Evolutionary conservation across 2,888 invertebrate genomes (phyloP).

Genomic region (Helleia helle): DNA sequence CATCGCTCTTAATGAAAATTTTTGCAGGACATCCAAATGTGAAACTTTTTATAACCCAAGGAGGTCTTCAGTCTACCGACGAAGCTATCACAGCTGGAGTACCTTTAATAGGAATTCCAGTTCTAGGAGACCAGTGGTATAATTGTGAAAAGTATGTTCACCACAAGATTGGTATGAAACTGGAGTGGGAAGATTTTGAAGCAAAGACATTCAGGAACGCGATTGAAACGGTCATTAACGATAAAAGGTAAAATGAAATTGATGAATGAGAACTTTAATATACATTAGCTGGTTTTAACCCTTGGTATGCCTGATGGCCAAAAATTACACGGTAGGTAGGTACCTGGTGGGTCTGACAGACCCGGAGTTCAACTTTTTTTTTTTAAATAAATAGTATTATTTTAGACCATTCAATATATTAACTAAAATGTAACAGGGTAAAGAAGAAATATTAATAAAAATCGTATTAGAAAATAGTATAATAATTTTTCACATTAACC

Average conservation of each 20-base stretch:
- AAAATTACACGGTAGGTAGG: no score
- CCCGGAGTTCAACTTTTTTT: no score
- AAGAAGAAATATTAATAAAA: no score
- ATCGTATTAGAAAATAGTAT: no score
- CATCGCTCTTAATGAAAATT: no score
- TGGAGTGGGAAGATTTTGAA: conserved; percentile 31
- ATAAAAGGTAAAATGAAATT: conserved; percentile 32
- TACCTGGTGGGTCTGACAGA: no score
- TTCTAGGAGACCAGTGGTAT: conserved; percentile 45
- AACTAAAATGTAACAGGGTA: no score
- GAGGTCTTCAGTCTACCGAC: conserved; percentile 51
- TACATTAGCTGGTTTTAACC: background rate
- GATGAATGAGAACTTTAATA: background rate
- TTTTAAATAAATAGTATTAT: no score
- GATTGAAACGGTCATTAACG: conserved; percentile 24
- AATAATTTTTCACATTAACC: no score
- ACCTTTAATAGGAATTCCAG: conserved; percentile 46
- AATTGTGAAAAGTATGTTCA: conserved; percentile 35
- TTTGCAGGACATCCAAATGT: conserved; percentile 47
- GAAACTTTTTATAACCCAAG: conserved; percentile 49
- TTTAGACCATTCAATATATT: no score
- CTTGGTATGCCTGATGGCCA: no score
- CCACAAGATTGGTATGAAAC: conserved; percentile 32
- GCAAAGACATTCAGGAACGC: conserved; percentile 27
- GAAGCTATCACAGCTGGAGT: conserved; percentile 48